Conservation (phyloP, 2,113 vertebrate genomes). For the Pelodiscus sinensis region DNA sequence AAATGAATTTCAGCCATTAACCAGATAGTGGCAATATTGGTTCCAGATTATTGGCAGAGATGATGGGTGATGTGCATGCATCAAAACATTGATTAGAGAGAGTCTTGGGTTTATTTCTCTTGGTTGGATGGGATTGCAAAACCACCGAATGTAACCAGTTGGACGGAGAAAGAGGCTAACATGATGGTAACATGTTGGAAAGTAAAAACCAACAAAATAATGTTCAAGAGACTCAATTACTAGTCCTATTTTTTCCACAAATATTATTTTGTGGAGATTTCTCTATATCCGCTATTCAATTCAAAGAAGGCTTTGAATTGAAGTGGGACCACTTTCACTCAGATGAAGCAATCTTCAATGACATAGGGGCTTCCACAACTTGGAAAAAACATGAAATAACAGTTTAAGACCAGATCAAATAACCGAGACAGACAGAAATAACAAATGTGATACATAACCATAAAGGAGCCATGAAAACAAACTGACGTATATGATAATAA, state of each 20-base stretch:
- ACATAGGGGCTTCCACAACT: too few relatives aligned
- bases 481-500: too few relatives aligned
- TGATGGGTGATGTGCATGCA: background rate
- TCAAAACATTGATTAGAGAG: background rate
- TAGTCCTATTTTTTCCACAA: conserved; percentile 32
- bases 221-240: conserved; percentile 26
- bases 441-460: too few relatives aligned
- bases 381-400: too few relatives aligned
- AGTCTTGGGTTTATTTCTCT: background rate
- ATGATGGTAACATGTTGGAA: background rate
- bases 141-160: background rate
- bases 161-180: background rate
- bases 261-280: conserved; percentile 53
- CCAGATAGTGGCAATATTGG: background rate
- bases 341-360: too few relatives aligned
- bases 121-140: background rate
- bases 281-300: background rate
- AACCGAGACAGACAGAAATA: too few relatives aligned
- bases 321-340: background rate
- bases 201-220: conserved; percentile 52
- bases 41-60: background rate
- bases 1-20: background rate
- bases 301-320: background rate
- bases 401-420: too few relatives aligned
- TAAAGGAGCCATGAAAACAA: too few relatives aligned